Evolutionary conservation across 2,888 invertebrate species (phyloP).

Genomic region (Rhyacophila evoluta): DNA sequence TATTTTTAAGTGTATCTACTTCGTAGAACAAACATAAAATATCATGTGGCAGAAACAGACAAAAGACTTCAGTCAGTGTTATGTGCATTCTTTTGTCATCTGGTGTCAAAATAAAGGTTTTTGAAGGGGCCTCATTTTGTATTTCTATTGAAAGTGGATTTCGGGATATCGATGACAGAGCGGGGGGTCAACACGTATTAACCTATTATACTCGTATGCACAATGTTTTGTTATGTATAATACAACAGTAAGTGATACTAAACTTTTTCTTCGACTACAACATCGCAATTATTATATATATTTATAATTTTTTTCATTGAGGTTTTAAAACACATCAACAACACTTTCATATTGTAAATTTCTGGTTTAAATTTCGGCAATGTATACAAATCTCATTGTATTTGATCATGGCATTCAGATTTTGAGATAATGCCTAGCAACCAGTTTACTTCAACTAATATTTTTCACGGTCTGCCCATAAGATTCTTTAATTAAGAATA

Average conservation of each 20-base stretch:
- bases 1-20: not conserved
- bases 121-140: not conserved
- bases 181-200: not conserved
- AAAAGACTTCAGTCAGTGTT: not conserved
- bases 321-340: too few species aligned
- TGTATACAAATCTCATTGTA: too few species aligned
- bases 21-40: constrained; percentile 15
- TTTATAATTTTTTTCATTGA: too few species aligned
- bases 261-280: too few species aligned
- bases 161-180: constrained; percentile 8
- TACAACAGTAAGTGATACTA: not conserved
- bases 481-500: too few species aligned
- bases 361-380: too few species aligned
- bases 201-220: not conserved
- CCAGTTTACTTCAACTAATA: too few species aligned
- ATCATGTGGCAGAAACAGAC: not conserved
- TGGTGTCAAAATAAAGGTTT: constrained; percentile 14
- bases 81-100: constrained; percentile 1
- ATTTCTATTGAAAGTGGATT: not conserved
- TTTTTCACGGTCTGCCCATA: too few species aligned
- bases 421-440: too few species aligned
- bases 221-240: not conserved
- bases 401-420: too few species aligned
- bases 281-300: too few species aligned
- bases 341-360: too few species aligned